A percentile compares a stretch with the other conserved stretches of the same genome.
Conservation (phyloP, 2,888 invertebrate species). For the Gymnoscelis rufifasciata region DNA sequence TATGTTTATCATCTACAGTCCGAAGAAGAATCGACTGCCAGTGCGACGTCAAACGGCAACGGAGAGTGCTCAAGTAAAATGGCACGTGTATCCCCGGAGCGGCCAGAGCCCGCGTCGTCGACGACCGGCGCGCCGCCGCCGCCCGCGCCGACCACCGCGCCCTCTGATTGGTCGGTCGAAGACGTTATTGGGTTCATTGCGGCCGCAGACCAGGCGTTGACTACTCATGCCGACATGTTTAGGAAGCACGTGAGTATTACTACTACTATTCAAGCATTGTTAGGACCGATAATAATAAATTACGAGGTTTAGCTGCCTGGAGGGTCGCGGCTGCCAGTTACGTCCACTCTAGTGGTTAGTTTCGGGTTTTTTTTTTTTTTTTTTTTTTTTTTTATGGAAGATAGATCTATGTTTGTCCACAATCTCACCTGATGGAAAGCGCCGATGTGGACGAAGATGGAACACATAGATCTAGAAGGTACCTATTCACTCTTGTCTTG, state of each 20-base stretch:
- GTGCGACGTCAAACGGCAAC: slow-evolving; percentile 6
- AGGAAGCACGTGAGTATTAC: slow-evolving; percentile 89
- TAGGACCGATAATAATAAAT: no score
- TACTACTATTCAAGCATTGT: no score
- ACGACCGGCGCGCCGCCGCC: slow-evolving; percentile 79
- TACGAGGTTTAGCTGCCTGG: no score
- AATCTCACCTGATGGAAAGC: no score
- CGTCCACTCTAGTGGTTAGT: no score
- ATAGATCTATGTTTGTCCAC: no score
- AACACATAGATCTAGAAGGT: no score
- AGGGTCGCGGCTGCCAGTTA: no score
- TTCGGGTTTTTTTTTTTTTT: no score
- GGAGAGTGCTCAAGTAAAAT: slow-evolving; percentile 42
- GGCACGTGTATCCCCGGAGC: slow-evolving; percentile 77
- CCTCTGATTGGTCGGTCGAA: slow-evolving; percentile 95
- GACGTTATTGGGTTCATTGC: slow-evolving; percentile 96
- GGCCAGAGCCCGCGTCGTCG: slow-evolving; percentile 84
- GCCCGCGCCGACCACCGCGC: slow-evolving; percentile 67
- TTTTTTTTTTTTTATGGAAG: no score
- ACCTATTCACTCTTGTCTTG: no score
- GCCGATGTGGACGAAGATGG: no score
- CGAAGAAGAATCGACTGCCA: slow-evolving; percentile 39
- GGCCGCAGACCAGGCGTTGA: slow-evolving; percentile 89
- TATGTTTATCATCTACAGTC: slow-evolving; percentile 5
- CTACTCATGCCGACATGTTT: slow-evolving; percentile 93